phyloP scores from a whole-genome alignment of 2,888 invertebrate genomes.

The Pandemis heparana region DNA sequence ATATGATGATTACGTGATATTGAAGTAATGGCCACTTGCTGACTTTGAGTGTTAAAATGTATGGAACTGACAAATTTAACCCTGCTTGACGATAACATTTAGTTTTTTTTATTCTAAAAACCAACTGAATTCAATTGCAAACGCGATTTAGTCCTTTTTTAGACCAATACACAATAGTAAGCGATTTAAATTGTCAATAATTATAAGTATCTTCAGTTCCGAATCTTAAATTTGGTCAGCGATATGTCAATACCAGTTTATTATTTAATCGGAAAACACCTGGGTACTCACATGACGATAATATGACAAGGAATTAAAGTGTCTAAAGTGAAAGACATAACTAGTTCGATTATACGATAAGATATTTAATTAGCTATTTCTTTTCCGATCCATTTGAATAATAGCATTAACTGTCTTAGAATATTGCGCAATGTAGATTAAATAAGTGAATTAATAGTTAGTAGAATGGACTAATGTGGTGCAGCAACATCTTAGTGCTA shows the following conservation, averaged over 20 bases:
- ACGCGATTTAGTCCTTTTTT: too few relatives aligned
- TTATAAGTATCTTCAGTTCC: neutral
- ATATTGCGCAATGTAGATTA: neutral
- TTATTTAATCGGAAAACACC: neutral
- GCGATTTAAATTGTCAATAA: neutral
- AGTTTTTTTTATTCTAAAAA: too few relatives aligned
- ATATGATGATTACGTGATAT: neutral
- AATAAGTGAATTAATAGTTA: neutral
- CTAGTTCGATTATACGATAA: neutral
- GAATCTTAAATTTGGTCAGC: neutral
- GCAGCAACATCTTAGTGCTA: slow-evolving; percentile 36
- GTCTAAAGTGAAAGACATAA: slow-evolving; percentile 4
- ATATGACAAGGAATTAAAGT: neutral
- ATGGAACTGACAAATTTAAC: too few relatives aligned
- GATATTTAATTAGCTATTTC: neutral
- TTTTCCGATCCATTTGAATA: slow-evolving; percentile 5
- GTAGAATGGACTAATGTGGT: neutral
- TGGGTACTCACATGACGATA: neutral
- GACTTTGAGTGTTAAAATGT: too few relatives aligned
- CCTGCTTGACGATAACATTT: too few relatives aligned
- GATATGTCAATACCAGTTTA: neutral
- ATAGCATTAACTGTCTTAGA: neutral
- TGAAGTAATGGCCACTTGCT: neutral
- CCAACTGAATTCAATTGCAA: too few relatives aligned
- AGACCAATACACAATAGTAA: too few relatives aligned